These are phyloP conservation scores for Gymnoscelis rufifasciata DNA, from an alignment of 2,888 invertebrate species.

Conservation along the genomic window DNA sequence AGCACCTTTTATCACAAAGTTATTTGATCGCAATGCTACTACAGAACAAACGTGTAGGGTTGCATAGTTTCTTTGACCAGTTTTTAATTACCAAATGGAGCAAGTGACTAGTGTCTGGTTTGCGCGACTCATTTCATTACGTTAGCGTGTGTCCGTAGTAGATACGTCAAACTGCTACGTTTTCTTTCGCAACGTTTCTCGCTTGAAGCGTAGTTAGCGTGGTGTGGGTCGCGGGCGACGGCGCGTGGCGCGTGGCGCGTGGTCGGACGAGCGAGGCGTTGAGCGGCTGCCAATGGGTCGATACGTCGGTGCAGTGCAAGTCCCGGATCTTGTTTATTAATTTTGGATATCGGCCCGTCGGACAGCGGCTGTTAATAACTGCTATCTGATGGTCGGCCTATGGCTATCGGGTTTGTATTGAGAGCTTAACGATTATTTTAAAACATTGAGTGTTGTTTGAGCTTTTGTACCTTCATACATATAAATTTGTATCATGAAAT, in stretches of 20 bases:
- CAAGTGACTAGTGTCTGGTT: constrained; percentile 19
- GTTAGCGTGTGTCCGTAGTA: constrained; percentile 4
- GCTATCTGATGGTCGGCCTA: neutral
- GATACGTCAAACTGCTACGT: too few species aligned
- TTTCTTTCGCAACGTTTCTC: too few species aligned
- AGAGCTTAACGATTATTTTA: too few species aligned
- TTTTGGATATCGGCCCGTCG: constrained; percentile 13
- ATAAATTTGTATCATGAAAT: too few species aligned
- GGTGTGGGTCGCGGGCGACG: neutral
- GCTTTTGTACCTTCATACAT: too few species aligned
- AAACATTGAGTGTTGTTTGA: too few species aligned
- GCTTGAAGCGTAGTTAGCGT: too few species aligned
- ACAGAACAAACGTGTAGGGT: too few species aligned
- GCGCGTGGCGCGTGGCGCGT: neutral
- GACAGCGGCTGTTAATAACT: constrained; percentile 4
- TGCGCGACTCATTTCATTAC: constrained; percentile 36
- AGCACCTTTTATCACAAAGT: too few species aligned
- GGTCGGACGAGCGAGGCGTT: neutral
- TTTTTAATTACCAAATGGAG: constrained; percentile 50
- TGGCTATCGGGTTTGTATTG: too few species aligned
- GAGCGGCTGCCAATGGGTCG: constrained; percentile 18
- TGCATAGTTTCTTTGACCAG: constrained; percentile 24
- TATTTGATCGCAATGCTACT: too few species aligned
- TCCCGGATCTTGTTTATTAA: constrained; percentile 23
- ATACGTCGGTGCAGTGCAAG: constrained; percentile 13